These are phyloP conservation scores for Orchestes rusci DNA, from an alignment of 2,888 invertebrate genomes.

Conservation along the genomic window DNA sequence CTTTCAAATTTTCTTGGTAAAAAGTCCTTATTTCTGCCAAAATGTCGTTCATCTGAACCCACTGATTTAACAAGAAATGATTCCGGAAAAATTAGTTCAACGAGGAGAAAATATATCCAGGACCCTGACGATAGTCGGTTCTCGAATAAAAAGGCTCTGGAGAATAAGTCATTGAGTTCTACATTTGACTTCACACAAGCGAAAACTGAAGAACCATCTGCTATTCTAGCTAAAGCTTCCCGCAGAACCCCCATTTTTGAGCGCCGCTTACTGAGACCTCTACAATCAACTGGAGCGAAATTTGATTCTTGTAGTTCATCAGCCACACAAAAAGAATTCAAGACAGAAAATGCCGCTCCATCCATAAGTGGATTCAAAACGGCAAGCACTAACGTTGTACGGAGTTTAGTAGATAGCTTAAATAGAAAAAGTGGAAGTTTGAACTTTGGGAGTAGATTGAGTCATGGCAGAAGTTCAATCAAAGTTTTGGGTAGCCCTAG, in stretches of 20 bases:
- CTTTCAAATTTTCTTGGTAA: no score
- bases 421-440: conserved; percentile 36
- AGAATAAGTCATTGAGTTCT: no score
- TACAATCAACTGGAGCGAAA: neutral
- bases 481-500: conserved; percentile 37
- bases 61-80: conserved; percentile 13
- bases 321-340: no score
- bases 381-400: conserved; percentile 33
- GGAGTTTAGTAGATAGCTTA: conserved; percentile 41
- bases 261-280: neutral
- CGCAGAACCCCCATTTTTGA: conserved; percentile 13
- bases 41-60: no score
- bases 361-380: conserved; percentile 11
- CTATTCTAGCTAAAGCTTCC: conserved; percentile 23
- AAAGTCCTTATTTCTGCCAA: no score
- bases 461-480: conserved; percentile 40
- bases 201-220: conserved; percentile 12
- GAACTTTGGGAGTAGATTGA: conserved; percentile 33
- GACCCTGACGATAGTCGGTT: conserved; percentile 25
- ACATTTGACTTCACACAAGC: no score
- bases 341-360: no score
- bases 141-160: conserved; percentile 23
- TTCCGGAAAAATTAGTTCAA: conserved; percentile 22
- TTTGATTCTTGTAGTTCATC: no score
- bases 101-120: conserved; percentile 27